Evolutionary conservation across 2,797 vertebrate species (phyloP).

Genomic region (Denticeps clupeoides): DNA sequence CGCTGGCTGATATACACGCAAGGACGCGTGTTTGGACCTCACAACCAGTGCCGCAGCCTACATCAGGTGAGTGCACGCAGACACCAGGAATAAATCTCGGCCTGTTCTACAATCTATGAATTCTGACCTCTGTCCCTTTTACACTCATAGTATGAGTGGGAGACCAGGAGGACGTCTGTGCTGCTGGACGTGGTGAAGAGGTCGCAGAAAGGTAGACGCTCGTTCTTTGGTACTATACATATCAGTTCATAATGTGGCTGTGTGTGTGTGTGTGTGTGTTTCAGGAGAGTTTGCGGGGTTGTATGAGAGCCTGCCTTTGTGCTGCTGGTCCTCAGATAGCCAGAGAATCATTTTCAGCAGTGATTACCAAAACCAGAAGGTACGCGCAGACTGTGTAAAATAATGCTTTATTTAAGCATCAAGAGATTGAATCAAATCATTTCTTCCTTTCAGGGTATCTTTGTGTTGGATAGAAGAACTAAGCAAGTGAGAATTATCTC

Average conservation of each 20-base stretch:
- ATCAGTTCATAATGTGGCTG: background rate
- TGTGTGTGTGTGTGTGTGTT: background rate
- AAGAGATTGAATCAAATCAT: background rate
- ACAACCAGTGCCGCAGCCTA: slow-evolving; percentile 61
- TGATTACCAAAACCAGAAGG: slow-evolving; percentile 62
- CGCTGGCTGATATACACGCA: slow-evolving; percentile 56
- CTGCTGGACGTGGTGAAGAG: slow-evolving; percentile 55
- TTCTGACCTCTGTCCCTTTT: background rate
- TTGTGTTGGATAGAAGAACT: slow-evolving; percentile 54
- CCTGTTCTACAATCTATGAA: no score
- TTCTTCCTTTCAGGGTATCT: slow-evolving; percentile 54
- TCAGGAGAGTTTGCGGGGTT: slow-evolving; percentile 62
- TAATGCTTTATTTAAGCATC: no score
- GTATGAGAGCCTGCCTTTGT: slow-evolving; percentile 42
- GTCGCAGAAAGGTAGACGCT: slow-evolving; percentile 47
- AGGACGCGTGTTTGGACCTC: slow-evolving; percentile 64
- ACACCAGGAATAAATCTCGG: no score
- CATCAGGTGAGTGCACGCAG: slow-evolving; percentile 45
- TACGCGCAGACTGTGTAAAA: slow-evolving; percentile 24
- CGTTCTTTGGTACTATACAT: background rate
- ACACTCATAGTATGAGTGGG: slow-evolving; percentile 49
- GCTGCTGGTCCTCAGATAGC: slow-evolving; percentile 70
- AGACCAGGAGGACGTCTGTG: slow-evolving; percentile 38
- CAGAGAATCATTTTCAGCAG: slow-evolving; percentile 60
- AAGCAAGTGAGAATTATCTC: slow-evolving; percentile 56